These are phyloP conservation scores for Zoroaster sp. DNA, from an alignment of 53 echinoderm and acorn worm genomes.

Conservation along the genomic window DNA sequence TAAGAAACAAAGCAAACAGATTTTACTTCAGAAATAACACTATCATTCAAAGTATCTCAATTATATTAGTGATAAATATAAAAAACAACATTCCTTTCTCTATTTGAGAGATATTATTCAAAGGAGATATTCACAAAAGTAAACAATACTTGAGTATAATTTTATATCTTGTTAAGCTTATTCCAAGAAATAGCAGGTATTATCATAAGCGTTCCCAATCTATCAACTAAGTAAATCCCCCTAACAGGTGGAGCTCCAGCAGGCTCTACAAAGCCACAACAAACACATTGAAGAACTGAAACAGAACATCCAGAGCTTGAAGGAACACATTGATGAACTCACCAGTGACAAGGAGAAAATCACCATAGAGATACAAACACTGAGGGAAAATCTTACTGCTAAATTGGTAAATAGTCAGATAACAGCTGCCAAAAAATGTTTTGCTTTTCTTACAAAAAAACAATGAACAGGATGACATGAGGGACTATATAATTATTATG, in stretches of 20 bases:
- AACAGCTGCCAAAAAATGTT: background rate
- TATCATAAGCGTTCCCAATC: background rate
- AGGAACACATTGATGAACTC: slow-evolving; percentile 17
- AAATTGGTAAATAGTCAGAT: slow-evolving; percentile 15
- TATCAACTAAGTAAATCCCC: slow-evolving; percentile 1
- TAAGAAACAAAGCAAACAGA: no score
- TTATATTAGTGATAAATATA: no score
- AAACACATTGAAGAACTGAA: slow-evolving; percentile 38
- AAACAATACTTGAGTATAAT: no score
- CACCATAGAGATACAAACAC: slow-evolving; percentile 14
- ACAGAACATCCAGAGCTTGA: slow-evolving; percentile 2
- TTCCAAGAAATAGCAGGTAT: background rate
- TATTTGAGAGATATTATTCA: no score
- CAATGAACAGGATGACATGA: no score
- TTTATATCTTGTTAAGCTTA: background rate
- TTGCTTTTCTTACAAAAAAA: no score
- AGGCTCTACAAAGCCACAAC: slow-evolving; percentile 25
- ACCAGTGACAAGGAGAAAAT: slow-evolving; percentile 31
- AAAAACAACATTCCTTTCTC: no score
- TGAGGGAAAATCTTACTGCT: slow-evolving; percentile 4
- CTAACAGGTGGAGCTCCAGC: slow-evolving; percentile 11
- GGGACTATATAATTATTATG: no score
- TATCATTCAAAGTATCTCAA: no score
- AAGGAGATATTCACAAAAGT: no score
- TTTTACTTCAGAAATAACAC: no score